Base-by-base conservation (phyloP, 2,888 invertebrate species). In the Junonia oenone region DNA sequence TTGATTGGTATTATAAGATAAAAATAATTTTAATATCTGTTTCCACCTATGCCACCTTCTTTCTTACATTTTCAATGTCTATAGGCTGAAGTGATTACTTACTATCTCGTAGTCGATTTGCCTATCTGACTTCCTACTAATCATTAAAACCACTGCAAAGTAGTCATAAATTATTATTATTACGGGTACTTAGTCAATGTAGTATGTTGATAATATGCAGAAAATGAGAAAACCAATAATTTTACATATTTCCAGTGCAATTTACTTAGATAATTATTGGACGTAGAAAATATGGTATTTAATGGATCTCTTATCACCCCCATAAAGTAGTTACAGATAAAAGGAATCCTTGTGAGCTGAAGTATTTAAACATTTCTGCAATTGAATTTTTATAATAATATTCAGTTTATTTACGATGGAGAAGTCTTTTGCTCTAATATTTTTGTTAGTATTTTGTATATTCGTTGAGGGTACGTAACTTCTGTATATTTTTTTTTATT, bases 341-440 rank as follows among this genome's bases (percentile, higher is more conserved):
- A 50, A n/a, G 1, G 13, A 37, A 40, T 26, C 31, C 50, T 29
- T 55, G 38, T 45, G 13, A 29, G 38, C n/a, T 38, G 9, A 27
- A 55, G 52, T 48, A 37, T 58, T 52, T 55, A 58, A 56, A 53
- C 43, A 47, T 51, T 47, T 51, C 15, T 47, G 29, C 46, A 46
- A n/a, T 5, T 27, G 15, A 14, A 11, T 37, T 52, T 51, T 15
- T 45, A 14, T 52, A 40, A 33, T 51, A n/a, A 22, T 13, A 31
- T 45, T 37, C 6, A 19, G 8, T 31, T 46, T 37, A n/a, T 33
- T 9, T 17, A 51, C 40, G 43, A 56, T 59, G 56, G 50, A 35
- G 50, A 51, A 47, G 53, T 53, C 38, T 26, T 14, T 33, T 55
- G 40, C n/a, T 15, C 19, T 46, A 46, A 15, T 52, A 27, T 26